A percentile compares a stretch with the other conserved stretches of the same genome.
Evolutionary conservation across 2,888 invertebrate genomes (phyloP).

Genomic region (Cryptophagus acutangulus): DNA sequence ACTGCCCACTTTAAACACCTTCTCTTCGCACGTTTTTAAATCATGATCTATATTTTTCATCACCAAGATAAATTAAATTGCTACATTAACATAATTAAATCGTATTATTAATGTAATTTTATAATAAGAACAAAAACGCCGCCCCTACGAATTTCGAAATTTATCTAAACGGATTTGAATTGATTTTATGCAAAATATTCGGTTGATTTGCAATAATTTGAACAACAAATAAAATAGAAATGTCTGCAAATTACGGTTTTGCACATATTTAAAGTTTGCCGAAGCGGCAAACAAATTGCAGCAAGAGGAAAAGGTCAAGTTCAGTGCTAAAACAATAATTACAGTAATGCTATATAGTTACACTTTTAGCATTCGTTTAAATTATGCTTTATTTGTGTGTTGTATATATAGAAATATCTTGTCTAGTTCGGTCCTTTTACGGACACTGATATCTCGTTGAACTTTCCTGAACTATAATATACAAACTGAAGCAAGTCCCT

Average conservation of each 20-base stretch:
- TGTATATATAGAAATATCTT: constrained; percentile 25
- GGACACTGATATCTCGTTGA: constrained; percentile 26
- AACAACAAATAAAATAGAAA: no score
- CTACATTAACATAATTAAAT: no score
- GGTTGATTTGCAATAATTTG: no score
- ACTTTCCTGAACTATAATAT: constrained; percentile 25
- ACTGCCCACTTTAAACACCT: no score
- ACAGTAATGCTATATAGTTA: constrained; percentile 17
- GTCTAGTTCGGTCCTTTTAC: constrained; percentile 27
- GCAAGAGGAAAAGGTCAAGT: constrained; percentile 18
- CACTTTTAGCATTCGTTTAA: constrained; percentile 14
- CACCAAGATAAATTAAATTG: no score
- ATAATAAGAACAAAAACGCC: no score
- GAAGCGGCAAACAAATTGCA: neutral
- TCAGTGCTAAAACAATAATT: constrained; percentile 19
- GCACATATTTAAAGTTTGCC: constrained; percentile 3
- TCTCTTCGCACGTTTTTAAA: no score
- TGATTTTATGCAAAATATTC: no score
- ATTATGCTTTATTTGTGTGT: constrained; percentile 26
- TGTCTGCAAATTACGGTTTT: constrained; percentile 6
- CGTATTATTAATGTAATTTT: no score
- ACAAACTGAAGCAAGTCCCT: constrained; percentile 23
- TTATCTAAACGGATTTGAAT: no score
- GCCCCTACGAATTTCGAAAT: no score
- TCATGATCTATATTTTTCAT: no score